A percentile compares a stretch with the other conserved stretches of the same genome.
phyloP scores from a whole-genome alignment of 92 coral and sea anemone genomes.

The Epizoanthus rinbou region DNA sequence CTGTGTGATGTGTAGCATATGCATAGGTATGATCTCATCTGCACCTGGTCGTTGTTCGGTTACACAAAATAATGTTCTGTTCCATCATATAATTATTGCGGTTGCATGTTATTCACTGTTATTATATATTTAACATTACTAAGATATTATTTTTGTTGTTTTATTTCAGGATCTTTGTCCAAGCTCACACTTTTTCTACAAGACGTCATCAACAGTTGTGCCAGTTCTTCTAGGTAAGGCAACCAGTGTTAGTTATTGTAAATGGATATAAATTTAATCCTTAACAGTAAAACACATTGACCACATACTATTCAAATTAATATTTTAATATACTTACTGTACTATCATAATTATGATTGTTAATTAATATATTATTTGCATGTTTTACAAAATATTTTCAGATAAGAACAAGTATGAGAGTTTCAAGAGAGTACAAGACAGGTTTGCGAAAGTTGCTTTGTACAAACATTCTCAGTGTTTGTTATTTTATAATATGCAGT shows the following conservation, averaged over 20 bases:
- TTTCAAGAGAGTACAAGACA: background rate
- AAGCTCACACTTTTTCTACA: constrained; percentile 32
- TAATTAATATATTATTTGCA: too few relatives aligned
- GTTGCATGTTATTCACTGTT: too few relatives aligned
- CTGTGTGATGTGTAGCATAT: too few relatives aligned
- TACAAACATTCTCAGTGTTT: background rate
- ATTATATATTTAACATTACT: too few relatives aligned
- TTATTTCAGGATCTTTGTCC: constrained; percentile 29
- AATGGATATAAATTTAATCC: too few relatives aligned
- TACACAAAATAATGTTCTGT: too few relatives aligned
- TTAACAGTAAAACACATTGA: too few relatives aligned
- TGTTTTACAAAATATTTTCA: background rate
- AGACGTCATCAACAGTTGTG: constrained; percentile 2
- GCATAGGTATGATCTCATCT: too few relatives aligned
- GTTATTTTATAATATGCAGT: background rate
- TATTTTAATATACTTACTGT: background rate
- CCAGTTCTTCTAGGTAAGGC: constrained; percentile 24
- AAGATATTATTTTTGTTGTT: background rate
- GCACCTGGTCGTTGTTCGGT: too few relatives aligned
- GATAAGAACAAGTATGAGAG: constrained; percentile 14
- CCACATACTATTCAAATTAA: too few relatives aligned
- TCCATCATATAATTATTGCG: too few relatives aligned
- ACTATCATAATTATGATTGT: too few relatives aligned
- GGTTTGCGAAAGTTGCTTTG: background rate
- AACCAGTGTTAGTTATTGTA: background rate